A percentile compares a stretch with the other conserved stretches of the same genome.
phyloP scores from a whole-genome alignment of 35 echinoderm and acorn worm species.

The Anneissia japonica region DNA sequence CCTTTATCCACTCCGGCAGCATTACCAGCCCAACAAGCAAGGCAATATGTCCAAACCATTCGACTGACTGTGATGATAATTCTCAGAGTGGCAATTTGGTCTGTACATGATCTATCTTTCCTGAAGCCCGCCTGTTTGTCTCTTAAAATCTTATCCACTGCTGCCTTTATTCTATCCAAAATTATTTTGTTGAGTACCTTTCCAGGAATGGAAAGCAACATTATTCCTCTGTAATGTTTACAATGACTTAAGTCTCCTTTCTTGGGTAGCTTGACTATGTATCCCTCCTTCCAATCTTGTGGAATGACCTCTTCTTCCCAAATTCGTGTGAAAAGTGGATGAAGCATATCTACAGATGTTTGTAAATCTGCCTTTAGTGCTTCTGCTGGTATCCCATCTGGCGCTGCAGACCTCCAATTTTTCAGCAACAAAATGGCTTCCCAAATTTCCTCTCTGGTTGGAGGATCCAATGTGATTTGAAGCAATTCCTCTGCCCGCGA shows the following conservation, averaged over 20 bases:
- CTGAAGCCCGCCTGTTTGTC: constrained; percentile 11
- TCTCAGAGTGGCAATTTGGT: constrained; percentile 6
- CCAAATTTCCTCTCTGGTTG: constrained; percentile 9
- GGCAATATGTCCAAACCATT: too few species aligned
- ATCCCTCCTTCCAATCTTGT: constrained; percentile 18
- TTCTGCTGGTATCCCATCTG: constrained; percentile 10
- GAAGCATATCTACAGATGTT: not conserved
- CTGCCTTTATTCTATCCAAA: constrained; percentile 10
- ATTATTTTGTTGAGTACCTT: constrained; percentile 8
- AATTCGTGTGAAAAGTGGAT: not conserved
- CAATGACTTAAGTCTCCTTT: constrained; percentile 5
- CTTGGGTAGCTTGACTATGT: constrained; percentile 4
- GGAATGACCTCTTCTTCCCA: constrained; percentile 6
- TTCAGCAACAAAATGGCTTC: constrained; percentile 6
- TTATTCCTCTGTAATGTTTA: constrained; percentile 11
- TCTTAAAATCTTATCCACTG: constrained; percentile 7
- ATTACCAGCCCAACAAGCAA: too few species aligned
- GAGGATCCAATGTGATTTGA: constrained; percentile 10
- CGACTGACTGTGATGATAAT: constrained; percentile 10
- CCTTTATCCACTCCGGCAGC: too few species aligned
- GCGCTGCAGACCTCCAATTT: not conserved
- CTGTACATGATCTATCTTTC: constrained; percentile 10
- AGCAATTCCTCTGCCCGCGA: not conserved
- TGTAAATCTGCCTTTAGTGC: constrained; percentile 5
- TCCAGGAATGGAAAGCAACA: constrained; percentile 5